Conservation (phyloP, 1,140 invertebrate species). For the Luehdorfia chinensis region DNA sequence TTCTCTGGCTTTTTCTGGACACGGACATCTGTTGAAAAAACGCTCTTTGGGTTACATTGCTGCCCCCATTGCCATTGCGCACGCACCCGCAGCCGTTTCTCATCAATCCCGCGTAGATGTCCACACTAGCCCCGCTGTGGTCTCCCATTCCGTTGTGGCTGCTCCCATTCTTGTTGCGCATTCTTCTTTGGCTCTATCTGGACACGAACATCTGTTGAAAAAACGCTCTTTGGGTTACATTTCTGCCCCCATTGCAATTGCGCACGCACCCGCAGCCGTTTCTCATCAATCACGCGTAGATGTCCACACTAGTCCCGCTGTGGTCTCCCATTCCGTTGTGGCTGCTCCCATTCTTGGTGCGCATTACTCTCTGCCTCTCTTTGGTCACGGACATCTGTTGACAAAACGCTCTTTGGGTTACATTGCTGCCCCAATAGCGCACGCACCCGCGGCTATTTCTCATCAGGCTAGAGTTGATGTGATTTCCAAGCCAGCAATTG, state of each 20-base stretch:
- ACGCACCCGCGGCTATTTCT: slow-evolving; percentile 36
- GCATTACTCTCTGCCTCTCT: background rate
- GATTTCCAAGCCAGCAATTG: slow-evolving; percentile 30
- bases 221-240: slow-evolving; percentile 23
- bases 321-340: slow-evolving; percentile 26
- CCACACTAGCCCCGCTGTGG: slow-evolving; percentile 51
- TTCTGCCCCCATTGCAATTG: slow-evolving; percentile 22
- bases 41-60: slow-evolving; percentile 21
- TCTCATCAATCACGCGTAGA: slow-evolving; percentile 44
- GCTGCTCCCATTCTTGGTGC: background rate
- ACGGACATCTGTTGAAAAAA: slow-evolving; percentile 29
- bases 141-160: slow-evolving; percentile 28
- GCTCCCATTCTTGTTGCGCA: slow-evolving; percentile 2
- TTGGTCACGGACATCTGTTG: slow-evolving; percentile 27
- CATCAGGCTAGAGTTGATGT: slow-evolving; percentile 42
- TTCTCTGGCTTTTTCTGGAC: slow-evolving; percentile 13
- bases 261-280: slow-evolving; percentile 31
- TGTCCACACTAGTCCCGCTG: slow-evolving; percentile 31
- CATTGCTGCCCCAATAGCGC: slow-evolving; percentile 20
- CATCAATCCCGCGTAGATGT: slow-evolving; percentile 72
- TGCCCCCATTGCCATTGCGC: slow-evolving; percentile 21
- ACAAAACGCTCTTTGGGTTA: slow-evolving; percentile 26
- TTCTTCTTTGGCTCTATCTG: slow-evolving; percentile 3
- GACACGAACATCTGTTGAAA: slow-evolving; percentile 29
- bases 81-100: slow-evolving; percentile 47